Conservation (phyloP, 2,113 vertebrate species). For the Hiodon tergisus region DNA sequence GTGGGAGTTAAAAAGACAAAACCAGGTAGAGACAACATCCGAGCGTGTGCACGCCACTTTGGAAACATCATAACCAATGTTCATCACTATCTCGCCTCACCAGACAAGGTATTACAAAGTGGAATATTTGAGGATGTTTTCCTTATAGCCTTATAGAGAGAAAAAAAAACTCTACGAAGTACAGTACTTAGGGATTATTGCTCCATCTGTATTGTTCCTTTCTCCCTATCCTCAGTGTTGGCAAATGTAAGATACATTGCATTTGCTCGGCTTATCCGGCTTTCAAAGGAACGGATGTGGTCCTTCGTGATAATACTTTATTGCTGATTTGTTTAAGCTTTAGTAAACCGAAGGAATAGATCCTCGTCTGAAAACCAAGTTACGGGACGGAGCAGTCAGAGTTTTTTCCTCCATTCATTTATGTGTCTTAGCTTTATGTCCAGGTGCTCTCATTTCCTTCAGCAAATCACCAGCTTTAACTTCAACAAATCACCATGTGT, state of each 20-base stretch:
- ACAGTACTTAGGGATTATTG: neutral
- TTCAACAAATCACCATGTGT: neutral
- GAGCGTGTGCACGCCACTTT: neutral
- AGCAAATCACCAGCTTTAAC: neutral
- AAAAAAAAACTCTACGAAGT: neutral
- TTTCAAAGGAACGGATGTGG: conserved; percentile 45
- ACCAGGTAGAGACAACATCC: neutral
- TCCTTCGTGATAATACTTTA: conserved; percentile 43
- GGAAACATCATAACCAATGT: neutral
- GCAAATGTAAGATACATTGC: conserved; percentile 31
- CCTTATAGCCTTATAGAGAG: neutral
- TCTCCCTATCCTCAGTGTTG: conserved; percentile 32
- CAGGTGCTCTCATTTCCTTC: conserved; percentile 22
- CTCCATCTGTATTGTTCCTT: conserved; percentile 27
- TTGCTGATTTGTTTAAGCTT: conserved; percentile 47
- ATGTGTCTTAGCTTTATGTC: conserved; percentile 18
- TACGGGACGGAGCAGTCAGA: conserved; percentile 47
- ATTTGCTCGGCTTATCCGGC: conserved; percentile 42
- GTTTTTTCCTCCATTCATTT: conserved; percentile 29
- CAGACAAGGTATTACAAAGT: neutral
- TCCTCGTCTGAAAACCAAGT: conserved; percentile 56
- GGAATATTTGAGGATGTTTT: neutral
- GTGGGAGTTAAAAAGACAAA: too few species aligned
- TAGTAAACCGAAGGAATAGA: conserved; percentile 46
- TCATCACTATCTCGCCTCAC: neutral